Evolutionary conservation across 2,797 vertebrate genomes (phyloP), one percentile per base, ranked within the genome.

Genomic region (Pitangus sulphuratus): DNA sequence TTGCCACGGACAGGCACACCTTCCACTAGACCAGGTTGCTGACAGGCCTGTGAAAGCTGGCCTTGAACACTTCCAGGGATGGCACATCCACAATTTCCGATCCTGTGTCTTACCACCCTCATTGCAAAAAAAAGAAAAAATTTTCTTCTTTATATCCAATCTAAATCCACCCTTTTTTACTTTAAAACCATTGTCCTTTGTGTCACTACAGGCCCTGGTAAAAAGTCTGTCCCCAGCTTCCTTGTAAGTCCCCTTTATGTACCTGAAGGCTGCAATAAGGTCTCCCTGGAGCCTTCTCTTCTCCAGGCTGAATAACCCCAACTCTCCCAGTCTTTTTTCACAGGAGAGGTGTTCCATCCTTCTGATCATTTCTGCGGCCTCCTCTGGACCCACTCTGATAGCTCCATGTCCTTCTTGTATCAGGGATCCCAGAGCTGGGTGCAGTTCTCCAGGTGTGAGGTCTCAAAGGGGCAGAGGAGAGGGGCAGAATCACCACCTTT

Each of bases 371-470:
- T 62, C 14, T 30, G 3, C 53, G 4, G 6, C 18, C 7, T 53
- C 33, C 21, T 58, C 28, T 62, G 57, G 33, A 30, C 18, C 18
- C 1, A 0, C 8, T 61, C 21, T 1, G 26, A 5, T 11, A 62
- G 8, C 3, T 60, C 15, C 19, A 6, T 15, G 6, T 33, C 13
- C 24, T 9, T 57, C 6, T 7, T 21, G 2, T 44, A 0, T 2
- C 20, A 14, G 6, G 28, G 10, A 13, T 12, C 6, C 6, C 8
- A 44, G 33, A 44, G 35, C 12, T 71, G n/a, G 15, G 12, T 4
- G 4, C 10, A 11, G 10, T 8, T 8, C 19, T 37, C 6, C 22
- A 47, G 5, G 14, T 45, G 19, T 28, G 54, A 45, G 31, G 7
- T 48, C 21, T 56, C 30, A 48, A 4, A 11, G 26, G 25, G 20